A percentile compares a stretch with the other conserved stretches of the same genome.
These are phyloP conservation scores for Solenopsis fugax DNA, from an alignment of 1,140 invertebrate genomes.

Conservation along the genomic window DNA sequence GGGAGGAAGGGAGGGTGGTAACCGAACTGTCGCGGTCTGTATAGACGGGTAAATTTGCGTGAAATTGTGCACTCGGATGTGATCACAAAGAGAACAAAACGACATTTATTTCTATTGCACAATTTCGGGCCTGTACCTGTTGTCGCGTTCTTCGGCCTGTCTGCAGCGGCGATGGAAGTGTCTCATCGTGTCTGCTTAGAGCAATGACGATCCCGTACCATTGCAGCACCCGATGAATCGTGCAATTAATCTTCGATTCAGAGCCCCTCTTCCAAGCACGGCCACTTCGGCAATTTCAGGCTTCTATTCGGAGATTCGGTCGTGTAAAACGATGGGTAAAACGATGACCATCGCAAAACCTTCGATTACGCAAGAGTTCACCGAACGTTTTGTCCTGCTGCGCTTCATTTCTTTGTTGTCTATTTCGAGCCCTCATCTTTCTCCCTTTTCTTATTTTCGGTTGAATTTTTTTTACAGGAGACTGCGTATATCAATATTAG, in stretches of 20 bases:
- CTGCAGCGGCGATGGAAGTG: slow-evolving; percentile 57
- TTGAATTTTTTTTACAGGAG: not conserved
- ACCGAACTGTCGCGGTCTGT: slow-evolving; percentile 9
- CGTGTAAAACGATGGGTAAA: slow-evolving; percentile 70
- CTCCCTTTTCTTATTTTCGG: slow-evolving; percentile 7
- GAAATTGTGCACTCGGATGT: slow-evolving; percentile 42
- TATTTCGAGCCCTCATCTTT: not conserved
- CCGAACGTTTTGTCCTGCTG: slow-evolving; percentile 44
- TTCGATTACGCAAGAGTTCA: slow-evolving; percentile 7
- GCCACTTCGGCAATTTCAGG: slow-evolving; percentile 73
- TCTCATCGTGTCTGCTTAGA: slow-evolving; percentile 74
- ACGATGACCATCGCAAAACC: slow-evolving; percentile 74
- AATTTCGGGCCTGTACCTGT: slow-evolving; percentile 47
- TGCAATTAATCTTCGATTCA: slow-evolving; percentile 79
- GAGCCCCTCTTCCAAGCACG: slow-evolving; percentile 37
- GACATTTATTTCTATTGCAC: slow-evolving; percentile 46
- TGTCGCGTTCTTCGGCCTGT: slow-evolving; percentile 31
- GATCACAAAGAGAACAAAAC: slow-evolving; percentile 46
- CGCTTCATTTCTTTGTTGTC: slow-evolving; percentile 33
- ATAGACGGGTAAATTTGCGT: slow-evolving; percentile 32
- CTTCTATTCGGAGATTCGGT: slow-evolving; percentile 65
- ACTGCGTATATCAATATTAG: not conserved
- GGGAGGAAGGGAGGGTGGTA: not conserved
- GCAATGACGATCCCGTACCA: slow-evolving; percentile 17
- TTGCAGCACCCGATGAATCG: slow-evolving; percentile 70